Percentiles rank a stretch among this genome's conserved stretches.
Conservation (phyloP, 2,888 invertebrate species). For the Lordiphosa andalusiaca region DNA sequence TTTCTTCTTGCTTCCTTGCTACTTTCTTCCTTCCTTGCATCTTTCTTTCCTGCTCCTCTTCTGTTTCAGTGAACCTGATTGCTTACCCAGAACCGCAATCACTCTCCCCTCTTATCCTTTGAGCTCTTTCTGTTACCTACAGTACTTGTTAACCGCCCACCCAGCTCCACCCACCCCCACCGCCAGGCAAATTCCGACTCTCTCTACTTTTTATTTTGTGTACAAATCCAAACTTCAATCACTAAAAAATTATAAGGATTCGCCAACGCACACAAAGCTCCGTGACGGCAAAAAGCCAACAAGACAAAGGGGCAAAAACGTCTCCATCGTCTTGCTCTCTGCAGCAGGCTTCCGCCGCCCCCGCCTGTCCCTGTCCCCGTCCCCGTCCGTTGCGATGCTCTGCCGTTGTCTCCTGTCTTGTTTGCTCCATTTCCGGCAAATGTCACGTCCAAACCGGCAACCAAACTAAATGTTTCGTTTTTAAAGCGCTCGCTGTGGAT, state of each 20-base stretch:
- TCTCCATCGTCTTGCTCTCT: neutral
- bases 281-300: neutral
- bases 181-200: neutral
- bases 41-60: neutral
- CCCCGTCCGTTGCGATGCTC: neutral
- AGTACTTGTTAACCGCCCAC: neutral
- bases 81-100: too few species aligned
- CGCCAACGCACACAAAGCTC: slow-evolving; percentile 24
- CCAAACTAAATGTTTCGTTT: slow-evolving; percentile 59
- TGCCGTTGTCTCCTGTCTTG: neutral
- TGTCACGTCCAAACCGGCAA: slow-evolving; percentile 65
- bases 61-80: too few species aligned
- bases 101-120: neutral
- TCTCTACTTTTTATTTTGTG: slow-evolving; percentile 16
- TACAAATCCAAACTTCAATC: slow-evolving; percentile 34
- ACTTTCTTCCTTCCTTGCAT: neutral
- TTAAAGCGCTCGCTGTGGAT: slow-evolving; percentile 39
- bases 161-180: too few species aligned
- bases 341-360: neutral
- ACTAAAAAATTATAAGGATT: slow-evolving; percentile 26
- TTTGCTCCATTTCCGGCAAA: slow-evolving; percentile 47
- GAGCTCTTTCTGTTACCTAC: slow-evolving; percentile 8
- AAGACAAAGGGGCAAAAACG: neutral
- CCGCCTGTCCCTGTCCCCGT: neutral
- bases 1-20: neutral